phyloP scores from a whole-genome alignment of 2,113 vertebrate genomes.

The Chaetura pelagica region DNA sequence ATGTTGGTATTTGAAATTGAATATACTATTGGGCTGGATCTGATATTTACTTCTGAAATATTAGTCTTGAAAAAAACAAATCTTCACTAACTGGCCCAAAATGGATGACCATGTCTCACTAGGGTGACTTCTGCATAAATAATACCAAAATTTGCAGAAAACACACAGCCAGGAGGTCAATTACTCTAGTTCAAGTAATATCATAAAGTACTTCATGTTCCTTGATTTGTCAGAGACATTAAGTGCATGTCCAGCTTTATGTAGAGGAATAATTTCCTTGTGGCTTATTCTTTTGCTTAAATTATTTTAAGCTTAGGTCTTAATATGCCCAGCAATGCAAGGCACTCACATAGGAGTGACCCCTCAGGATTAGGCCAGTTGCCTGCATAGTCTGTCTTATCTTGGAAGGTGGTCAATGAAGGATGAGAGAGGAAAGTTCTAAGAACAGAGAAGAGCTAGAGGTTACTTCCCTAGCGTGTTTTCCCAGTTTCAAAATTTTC shows the following conservation, averaged over 20 bases:
- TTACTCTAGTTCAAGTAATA: neutral
- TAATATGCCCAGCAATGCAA: neutral
- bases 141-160: neutral
- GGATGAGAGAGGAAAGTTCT: neutral
- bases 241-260: neutral
- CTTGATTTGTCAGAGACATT: neutral
- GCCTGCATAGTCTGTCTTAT: neutral
- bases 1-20: neutral
- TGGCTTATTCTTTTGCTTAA: neutral
- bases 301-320: neutral
- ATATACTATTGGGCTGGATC: neutral
- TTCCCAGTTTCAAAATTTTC: neutral
- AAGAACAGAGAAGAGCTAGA: neutral
- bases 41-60: neutral
- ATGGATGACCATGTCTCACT: neutral
- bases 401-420: neutral
- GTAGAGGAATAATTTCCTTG: neutral
- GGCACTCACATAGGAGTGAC: neutral
- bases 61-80: neutral
- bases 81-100: neutral
- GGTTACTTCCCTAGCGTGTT: neutral
- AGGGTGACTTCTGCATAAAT: neutral
- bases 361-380: neutral
- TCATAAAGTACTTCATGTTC: neutral
- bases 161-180: neutral